Evolutionary conservation across 2,888 invertebrate genomes (phyloP), one percentile per base, ranked within the genome.

Genomic region (Leucophora obtusa): DNA sequence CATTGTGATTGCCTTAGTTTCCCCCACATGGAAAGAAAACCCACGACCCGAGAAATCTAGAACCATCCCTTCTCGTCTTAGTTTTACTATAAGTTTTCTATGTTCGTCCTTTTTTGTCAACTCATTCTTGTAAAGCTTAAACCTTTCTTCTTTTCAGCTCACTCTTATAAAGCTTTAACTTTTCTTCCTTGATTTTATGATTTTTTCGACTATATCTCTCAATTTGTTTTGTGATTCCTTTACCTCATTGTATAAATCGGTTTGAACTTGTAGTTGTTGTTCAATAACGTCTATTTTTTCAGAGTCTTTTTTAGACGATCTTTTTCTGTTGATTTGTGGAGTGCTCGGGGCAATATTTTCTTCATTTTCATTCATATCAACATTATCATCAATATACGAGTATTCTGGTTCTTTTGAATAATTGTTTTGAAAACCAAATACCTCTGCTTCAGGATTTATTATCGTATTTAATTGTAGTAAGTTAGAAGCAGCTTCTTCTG

Each of bases 131-230:
- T 60, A 60, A 18, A 35, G 5, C n/a, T 60, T 14, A 60, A 60
- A 60, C 8, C 43, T 60, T n/a, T 43, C 60, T 38, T 60, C 17
- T 60, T 60, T 60, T 60, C 21, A 60, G 9, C n/a, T 60, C 43
- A 10, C 43, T n/a, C n/a, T n/a, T n/a, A n/a, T n/a, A n/a, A n/a
- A n/a, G n/a, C n/a, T n/a, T n/a, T n/a, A n/a, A n/a, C 5, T 5
- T 60, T 7, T 60, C 60, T 43, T 60, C 60, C 7, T 60, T 4
- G 8, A 60, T 43, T 43, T n/a, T 43, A 2, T 43, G 14, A 14
- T 60, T 38, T n/a, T 60, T 60, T 7, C 60, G 60, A 60, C 21
- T 21, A 60, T 60, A 43, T 60, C 43, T 60, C 43, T 60, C 38
- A 3, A 60, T 9, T 60, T 60, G 43, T 18, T 14, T 60, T 60